Conservation (phyloP, 2,797 vertebrate species). For the Hyperoplus lanceolatus region DNA sequence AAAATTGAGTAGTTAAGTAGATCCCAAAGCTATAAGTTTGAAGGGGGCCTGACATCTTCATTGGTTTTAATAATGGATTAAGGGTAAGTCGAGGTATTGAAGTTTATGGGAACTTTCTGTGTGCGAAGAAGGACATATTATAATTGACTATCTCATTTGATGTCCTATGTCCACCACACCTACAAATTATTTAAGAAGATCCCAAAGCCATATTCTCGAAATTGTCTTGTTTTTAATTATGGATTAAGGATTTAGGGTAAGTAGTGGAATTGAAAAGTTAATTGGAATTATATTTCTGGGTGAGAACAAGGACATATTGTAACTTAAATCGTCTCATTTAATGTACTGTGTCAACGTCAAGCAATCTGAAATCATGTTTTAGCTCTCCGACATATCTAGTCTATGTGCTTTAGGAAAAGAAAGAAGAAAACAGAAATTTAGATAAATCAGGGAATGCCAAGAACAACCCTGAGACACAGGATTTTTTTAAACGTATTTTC, state of each 20-base stretch:
- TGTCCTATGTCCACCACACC: neutral
- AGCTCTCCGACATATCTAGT: slow-evolving; percentile 45
- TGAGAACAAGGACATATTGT: slow-evolving; percentile 7
- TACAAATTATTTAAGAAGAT: no score
- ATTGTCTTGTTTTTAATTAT: slow-evolving; percentile 2
- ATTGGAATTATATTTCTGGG: slow-evolving; percentile 9
- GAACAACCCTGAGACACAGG: slow-evolving; percentile 75
- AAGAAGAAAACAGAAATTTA: slow-evolving; percentile 13
- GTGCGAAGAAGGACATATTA: slow-evolving; percentile 8
- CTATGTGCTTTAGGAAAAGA: slow-evolving; percentile 69
- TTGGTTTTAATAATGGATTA: slow-evolving; percentile 3
- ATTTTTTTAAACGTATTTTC: slow-evolving; percentile 46
- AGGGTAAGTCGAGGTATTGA: neutral
- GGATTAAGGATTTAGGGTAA: neutral
- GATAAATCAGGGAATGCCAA: slow-evolving; percentile 60
- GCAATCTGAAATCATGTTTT: slow-evolving; percentile 43
- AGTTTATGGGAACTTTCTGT: slow-evolving; percentile 3
- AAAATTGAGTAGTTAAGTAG: neutral
- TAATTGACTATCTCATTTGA: neutral
- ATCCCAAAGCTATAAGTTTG: neutral
- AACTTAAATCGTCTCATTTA: neutral
- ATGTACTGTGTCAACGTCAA: slow-evolving; percentile 13
- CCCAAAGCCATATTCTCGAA: no score
- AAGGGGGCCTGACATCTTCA: neutral
- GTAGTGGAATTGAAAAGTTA: neutral